Evolutionary conservation across 2,888 invertebrate species (phyloP), one percentile per base, ranked within the genome.

Genomic region (Stegophylla sp.): DNA sequence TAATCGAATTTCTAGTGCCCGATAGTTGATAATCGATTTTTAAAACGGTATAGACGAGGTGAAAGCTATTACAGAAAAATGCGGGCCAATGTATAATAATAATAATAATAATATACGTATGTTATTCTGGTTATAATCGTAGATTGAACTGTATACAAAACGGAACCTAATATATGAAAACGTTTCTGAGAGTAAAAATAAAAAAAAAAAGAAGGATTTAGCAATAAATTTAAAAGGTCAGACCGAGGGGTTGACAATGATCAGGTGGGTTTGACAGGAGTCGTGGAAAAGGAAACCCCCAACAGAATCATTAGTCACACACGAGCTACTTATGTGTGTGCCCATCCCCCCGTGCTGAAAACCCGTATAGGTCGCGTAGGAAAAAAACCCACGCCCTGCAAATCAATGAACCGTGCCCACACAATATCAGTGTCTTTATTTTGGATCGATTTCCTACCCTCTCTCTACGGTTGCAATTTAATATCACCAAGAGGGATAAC

Each of bases 381-480:
- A 79, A 61, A 61, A 59, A 23, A 63, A 66, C 3, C 17, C 2
- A 34, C 41, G 79, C 34, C 61, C 71, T 51, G 61, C 26, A 43
- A 69, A 79, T 79, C 79, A 41, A 79, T 41, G 69, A 79, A 79
- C 79, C 79, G 61, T 71, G 26, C 63, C 79, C 79, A 17, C 45
- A 17, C 64, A 3, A 67, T 66, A 66, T 45, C 59, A 41, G 56
- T 45, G 28, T 59, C 63, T 67, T 59, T 69, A 69, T 77, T 79
- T 41, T 23, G 48, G 79, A 69, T 71, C 61, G 61, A 41, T 79
- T 79, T 51, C 41, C 34, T 45, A 28, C n/a, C 43, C 73, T 43
- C 66, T 51, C 69, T 1, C n/a, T 12, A 23, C 43, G 13, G 41
- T 53, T 28, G 74, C 74, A 34, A 74, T 74, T 75, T 26, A 75